A percentile compares a stretch with the other conserved stretches of the same genome.
Conservation (phyloP, 2,888 invertebrate genomes). For the Microchrysa polita region DNA sequence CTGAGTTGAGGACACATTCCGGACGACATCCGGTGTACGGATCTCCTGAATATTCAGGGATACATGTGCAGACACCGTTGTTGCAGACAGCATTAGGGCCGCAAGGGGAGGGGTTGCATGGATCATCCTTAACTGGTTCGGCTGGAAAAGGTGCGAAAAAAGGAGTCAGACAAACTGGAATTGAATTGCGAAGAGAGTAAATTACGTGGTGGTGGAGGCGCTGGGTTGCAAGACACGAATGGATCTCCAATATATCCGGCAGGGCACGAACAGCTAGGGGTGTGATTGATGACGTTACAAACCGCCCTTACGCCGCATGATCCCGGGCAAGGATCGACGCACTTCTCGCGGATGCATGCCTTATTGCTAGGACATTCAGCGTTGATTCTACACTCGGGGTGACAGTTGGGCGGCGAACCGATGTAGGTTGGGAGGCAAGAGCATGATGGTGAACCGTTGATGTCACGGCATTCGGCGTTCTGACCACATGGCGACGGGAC, state of each 20-base stretch:
- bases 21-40: slow-evolving; percentile 76
- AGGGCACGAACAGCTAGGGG: slow-evolving; percentile 73
- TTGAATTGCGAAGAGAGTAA: slow-evolving; percentile 21
- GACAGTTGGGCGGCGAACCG: slow-evolving; percentile 79
- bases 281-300: slow-evolving; percentile 74
- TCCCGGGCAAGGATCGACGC: slow-evolving; percentile 74
- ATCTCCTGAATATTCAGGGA: slow-evolving; percentile 73
- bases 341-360: slow-evolving; percentile 80
- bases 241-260: slow-evolving; percentile 74
- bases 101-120: slow-evolving; percentile 66
- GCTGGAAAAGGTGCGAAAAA: slow-evolving; percentile 45
- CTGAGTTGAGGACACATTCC: slow-evolving; percentile 78
- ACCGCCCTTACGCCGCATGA: slow-evolving; percentile 72
- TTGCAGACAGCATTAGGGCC: slow-evolving; percentile 67
- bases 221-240: slow-evolving; percentile 71
- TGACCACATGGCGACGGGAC: slow-evolving; percentile 80
- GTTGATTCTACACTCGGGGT: slow-evolving; percentile 80
- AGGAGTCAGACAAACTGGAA: not conserved
- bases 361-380: slow-evolving; percentile 75
- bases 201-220: slow-evolving; percentile 59
- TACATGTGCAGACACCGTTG: slow-evolving; percentile 73
- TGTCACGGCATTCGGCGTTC: slow-evolving; percentile 72
- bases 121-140: slow-evolving; percentile 60
- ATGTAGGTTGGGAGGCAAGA: slow-evolving; percentile 77
- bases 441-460: slow-evolving; percentile 68